Evolutionary conservation across 2,113 vertebrate species (phyloP), one percentile per base, ranked within the genome.

Genomic region (Naja naja): DNA sequence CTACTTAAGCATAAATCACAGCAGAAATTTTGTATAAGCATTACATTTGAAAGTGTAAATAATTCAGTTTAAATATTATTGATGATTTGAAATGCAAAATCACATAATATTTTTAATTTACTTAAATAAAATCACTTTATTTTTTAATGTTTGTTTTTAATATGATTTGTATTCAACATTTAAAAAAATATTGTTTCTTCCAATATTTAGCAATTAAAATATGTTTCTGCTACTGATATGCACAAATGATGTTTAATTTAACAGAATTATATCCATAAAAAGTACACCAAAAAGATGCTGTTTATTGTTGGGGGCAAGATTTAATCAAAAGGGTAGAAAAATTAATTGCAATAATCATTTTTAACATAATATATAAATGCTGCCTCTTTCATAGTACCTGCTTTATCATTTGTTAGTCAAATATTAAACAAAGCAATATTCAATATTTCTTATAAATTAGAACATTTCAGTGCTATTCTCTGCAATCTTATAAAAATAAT

Each of bases 401-500:
- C 90, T 93, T 94, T 93, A 96, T 96, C 96, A 96, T 95, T 97
- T 9, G 88, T 97, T 96, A 97, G 96, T 98, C 97, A 97, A 98
- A 97, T 96, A 97, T 97, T 97, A 97, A 98, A 98, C 97, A 97
- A 98, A 97, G 95, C 96, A 98, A 97, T 95, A 97, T 96, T 96
- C 97, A 97, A 98, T 94, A 93, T 96, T 95, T 97, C 96, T 96
- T 97, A 97, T 97, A 98, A 98, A 97, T 97, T 97, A 97, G 94
- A 91, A 95, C 96, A 95, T 96, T 97, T 97, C 97, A 96, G 96
- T 96, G 94, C 97, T 97, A 97, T 96, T 98, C 96, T 98, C 93
- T 95, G 97, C 97, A 97, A 97, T 97, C 97, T 98, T 98, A 98
- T 97, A 99, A 99, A 99, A 98, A 98, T 98, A 98, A 97, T 43